Base-by-base conservation (phyloP, 1,140 invertebrate species). In the Ectropis grisescens region DNA sequence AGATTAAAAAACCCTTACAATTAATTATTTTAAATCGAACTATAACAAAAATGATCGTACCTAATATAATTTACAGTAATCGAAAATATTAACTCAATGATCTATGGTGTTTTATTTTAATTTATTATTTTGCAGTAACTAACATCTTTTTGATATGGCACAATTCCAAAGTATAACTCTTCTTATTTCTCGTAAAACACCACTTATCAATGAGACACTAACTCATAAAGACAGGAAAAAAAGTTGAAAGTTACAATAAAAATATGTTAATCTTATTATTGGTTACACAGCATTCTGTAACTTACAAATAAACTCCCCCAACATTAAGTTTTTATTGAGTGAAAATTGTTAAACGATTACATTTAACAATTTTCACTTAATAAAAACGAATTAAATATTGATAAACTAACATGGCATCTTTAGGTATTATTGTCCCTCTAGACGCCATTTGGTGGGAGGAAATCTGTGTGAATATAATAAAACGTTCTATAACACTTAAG, bases 401-500 rank as follows among this genome's bases (percentile, higher is more conserved):
- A 64, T 75, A 75, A 68, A 50, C 60, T 71, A 78, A 69, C 43
- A 71, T 66, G 70, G 57, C 75, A 62, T 61, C 55, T 58, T 34
- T 24, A 46, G 3, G 16, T 19, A 19, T 4, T 19, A 19, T 60
- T n/a, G n/a, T n/a, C n/a, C 52, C 44, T 44, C 43, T 47, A 61
- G 64, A 57, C 70, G 67, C 68, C 69, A 70, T 72, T 44, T 75
- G 71, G 74, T 74, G 69, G 74, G 74, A 72, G 67, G 56, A n/a
- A n/a, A n/a, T n/a, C n/a, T n/a, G n/a, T n/a, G n/a, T n/a, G n/a
- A n/a, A n/a, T 76, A 78, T 76, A 78, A 52, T 47, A 81, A 81
- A 81, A 76, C 76, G 79, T 79, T 65, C 62, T 71, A 69, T 78
- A 81, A 81, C 76, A 76, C 74, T 81, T 76, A 79, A 72, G 56